These are phyloP conservation scores for Saxicola maurus DNA, from an alignment of 2,797 vertebrate species.

Conservation along the genomic window DNA sequence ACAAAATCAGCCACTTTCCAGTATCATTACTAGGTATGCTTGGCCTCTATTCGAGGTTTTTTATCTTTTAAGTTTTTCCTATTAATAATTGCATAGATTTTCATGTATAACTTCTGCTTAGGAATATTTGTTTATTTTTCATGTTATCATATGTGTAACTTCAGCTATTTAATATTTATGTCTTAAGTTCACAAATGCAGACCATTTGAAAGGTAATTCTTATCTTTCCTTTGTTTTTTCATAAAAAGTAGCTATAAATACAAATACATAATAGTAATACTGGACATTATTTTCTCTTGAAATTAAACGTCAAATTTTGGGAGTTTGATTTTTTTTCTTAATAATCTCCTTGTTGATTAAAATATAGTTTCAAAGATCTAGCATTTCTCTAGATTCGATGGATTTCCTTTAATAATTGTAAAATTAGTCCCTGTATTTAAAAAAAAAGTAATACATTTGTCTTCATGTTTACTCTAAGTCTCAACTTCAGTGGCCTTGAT, in stretches of 20 bases:
- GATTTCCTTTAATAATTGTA: not conserved
- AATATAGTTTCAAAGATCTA: not conserved
- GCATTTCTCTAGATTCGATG: not conserved
- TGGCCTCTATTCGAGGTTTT: not conserved
- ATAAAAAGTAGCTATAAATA: not conserved
- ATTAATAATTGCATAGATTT: not conserved
- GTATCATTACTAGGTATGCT: not conserved
- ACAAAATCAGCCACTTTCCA: not conserved
- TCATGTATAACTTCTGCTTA: not conserved
- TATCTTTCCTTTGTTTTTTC: not conserved
- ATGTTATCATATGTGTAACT: not conserved
- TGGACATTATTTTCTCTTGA: not conserved
- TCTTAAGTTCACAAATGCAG: not conserved
- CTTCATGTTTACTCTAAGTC: not conserved
- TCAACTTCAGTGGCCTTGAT: not conserved
- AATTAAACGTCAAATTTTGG: not conserved
- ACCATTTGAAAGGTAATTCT: not conserved
- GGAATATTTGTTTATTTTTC: not conserved
- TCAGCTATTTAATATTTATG: not conserved
- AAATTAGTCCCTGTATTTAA: not conserved
- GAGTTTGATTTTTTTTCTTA: not conserved
- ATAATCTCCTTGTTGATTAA: not conserved
- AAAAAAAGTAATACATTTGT: rapidly evolving
- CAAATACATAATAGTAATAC: not conserved
- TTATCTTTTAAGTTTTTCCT: not conserved